Conservation (phyloP, 2,797 vertebrate species). For the Poecilia velifera region DNA sequence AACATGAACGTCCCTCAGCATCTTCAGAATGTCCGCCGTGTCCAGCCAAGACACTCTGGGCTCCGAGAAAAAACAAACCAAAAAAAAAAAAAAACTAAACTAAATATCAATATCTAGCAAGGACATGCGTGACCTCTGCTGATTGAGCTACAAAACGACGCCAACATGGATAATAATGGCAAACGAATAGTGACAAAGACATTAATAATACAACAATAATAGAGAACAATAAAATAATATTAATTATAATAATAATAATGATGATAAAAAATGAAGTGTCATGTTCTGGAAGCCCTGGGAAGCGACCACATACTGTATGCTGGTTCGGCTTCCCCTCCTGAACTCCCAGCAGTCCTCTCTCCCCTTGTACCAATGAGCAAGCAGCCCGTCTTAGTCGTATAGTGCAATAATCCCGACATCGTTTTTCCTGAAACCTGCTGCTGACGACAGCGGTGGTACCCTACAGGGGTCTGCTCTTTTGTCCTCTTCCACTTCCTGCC, state of each 20-base stretch:
- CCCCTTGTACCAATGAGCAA: conserved; percentile 48
- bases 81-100: too few species aligned
- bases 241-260: conserved; percentile 42
- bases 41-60: conserved; percentile 20
- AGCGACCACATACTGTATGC: conserved; percentile 56
- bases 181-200: conserved; percentile 58
- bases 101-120: conserved; percentile 37
- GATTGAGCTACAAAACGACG: conserved; percentile 63
- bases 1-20: conserved; percentile 10
- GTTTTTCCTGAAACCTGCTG: conserved; percentile 69
- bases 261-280: conserved; percentile 66
- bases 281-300: conserved; percentile 76
- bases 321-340: conserved; percentile 56
- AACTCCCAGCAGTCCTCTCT: conserved; percentile 44
- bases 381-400: conserved; percentile 67
- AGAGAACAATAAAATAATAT: conserved; percentile 39
- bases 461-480: conserved; percentile 47
- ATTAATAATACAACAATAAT: conserved; percentile 78
- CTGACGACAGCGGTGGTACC: conserved; percentile 44
- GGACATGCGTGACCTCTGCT: conserved; percentile 56
- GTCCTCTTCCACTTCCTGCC: not conserved
- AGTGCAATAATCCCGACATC: conserved; percentile 75
- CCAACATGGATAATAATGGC: conserved; percentile 61
- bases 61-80: too few species aligned
- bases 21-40: conserved; percentile 42